phyloP scores from a whole-genome alignment of 2,113 vertebrate species.

The Ophiodon elongatus region DNA sequence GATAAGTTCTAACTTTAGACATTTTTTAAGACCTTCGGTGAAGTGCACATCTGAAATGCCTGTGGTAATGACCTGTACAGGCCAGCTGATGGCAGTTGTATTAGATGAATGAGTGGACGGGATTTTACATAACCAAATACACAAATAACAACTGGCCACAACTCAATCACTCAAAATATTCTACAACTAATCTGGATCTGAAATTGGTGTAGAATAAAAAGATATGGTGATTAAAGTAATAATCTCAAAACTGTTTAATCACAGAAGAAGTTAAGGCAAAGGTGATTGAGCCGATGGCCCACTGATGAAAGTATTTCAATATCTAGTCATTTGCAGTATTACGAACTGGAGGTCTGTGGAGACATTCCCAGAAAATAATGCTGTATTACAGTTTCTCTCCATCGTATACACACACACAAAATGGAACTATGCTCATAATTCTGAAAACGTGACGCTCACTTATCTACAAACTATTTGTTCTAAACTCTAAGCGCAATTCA shows the following conservation, averaged over 20 bases:
- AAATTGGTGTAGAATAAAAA: not conserved
- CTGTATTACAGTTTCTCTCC: too few relatives aligned
- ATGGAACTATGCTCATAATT: too few relatives aligned
- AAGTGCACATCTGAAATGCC: slow-evolving; percentile 13
- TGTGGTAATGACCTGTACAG: not conserved
- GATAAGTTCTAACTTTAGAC: not conserved
- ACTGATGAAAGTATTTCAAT: too few relatives aligned
- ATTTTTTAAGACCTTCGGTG: not conserved
- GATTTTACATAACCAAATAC: not conserved
- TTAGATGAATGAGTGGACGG: not conserved
- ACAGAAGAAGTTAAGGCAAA: not conserved
- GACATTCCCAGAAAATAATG: too few relatives aligned
- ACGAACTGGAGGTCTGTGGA: too few relatives aligned
- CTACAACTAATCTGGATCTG: not conserved
- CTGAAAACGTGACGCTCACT: too few relatives aligned
- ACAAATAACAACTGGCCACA: not conserved
- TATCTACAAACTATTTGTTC: too few relatives aligned
- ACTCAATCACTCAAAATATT: not conserved
- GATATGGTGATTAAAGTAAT: not conserved
- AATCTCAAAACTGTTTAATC: not conserved
- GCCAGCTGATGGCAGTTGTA: slow-evolving; percentile 1
- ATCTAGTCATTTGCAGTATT: too few relatives aligned
- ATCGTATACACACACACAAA: too few relatives aligned
- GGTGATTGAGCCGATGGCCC: too few relatives aligned
- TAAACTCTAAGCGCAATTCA: too few relatives aligned